These are phyloP conservation scores for Acronicta aceris DNA, from an alignment of 2,888 invertebrate genomes.

Conservation along the genomic window DNA sequence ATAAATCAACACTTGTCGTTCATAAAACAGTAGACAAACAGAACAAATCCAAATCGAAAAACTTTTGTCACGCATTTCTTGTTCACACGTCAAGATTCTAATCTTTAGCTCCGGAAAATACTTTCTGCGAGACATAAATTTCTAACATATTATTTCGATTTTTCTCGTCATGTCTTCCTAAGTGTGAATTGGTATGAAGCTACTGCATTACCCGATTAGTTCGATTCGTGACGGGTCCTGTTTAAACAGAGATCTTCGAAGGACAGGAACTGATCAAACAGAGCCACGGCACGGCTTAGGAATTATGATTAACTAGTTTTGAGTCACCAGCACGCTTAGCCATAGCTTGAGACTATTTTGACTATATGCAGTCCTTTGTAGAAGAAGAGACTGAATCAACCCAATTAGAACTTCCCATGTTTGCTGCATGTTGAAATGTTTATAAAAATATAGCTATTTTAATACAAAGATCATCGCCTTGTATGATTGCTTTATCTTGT, in stretches of 20 bases:
- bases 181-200: constrained; percentile 2
- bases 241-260: constrained; percentile 57
- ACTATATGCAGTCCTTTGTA: constrained; percentile 27
- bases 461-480: no score
- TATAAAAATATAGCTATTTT: no score
- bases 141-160: constrained; percentile 8
- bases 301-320: constrained; percentile 29
- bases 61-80: constrained; percentile 34
- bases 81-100: constrained; percentile 40
- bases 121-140: constrained; percentile 35
- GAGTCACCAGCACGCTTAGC: constrained; percentile 6
- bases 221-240: constrained; percentile 58
- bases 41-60: constrained; percentile 46
- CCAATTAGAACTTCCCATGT: not conserved
- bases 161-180: not conserved
- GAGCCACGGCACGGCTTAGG: constrained; percentile 14
- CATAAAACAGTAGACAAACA: constrained; percentile 32
- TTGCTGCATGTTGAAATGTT: not conserved
- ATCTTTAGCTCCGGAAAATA: constrained; percentile 29
- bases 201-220: constrained; percentile 68
- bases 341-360: constrained; percentile 26
- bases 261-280: constrained; percentile 48
- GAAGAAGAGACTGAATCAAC: constrained; percentile 22
- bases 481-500: no score
- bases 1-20: constrained; percentile 24